phyloP scores from a whole-genome alignment of 2,888 invertebrate species.

The Carterocephalus palaemon region DNA sequence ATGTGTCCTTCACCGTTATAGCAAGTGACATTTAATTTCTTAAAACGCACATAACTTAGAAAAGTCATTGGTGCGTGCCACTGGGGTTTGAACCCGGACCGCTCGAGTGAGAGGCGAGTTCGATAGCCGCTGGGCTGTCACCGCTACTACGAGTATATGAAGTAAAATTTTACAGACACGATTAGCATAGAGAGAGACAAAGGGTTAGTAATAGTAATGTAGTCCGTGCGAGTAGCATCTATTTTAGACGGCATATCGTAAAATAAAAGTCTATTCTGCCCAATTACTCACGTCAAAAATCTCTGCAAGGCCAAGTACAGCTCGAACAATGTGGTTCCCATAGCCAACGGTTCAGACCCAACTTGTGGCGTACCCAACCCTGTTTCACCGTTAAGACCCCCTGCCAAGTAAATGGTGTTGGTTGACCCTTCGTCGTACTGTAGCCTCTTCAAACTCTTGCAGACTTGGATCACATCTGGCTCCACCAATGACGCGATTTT shows the following conservation, averaged over 20 bases:
- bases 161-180: neutral
- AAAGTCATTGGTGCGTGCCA: too few relatives aligned
- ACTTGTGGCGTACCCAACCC: constrained; percentile 65
- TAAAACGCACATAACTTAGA: too few relatives aligned
- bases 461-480: constrained; percentile 85
- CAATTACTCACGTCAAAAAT: constrained; percentile 84
- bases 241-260: too few relatives aligned
- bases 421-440: constrained; percentile 74
- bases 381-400: constrained; percentile 74
- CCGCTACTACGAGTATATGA: neutral
- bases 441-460: constrained; percentile 83
- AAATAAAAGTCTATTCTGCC: too few relatives aligned
- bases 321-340: constrained; percentile 94
- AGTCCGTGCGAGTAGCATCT: too few relatives aligned
- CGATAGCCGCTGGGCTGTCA: too few relatives aligned
- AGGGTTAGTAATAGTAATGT: too few relatives aligned
- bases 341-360: constrained; percentile 83
- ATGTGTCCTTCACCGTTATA: too few relatives aligned
- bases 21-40: too few relatives aligned
- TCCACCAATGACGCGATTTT: constrained; percentile 85
- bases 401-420: constrained; percentile 65
- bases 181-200: too few relatives aligned
- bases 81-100: too few relatives aligned
- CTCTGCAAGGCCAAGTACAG: constrained; percentile 94
- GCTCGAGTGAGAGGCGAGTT: too few relatives aligned